These are phyloP conservation scores for Balanococcus diminutus DNA, from an alignment of 2,888 invertebrate genomes.

Conservation along the genomic window DNA sequence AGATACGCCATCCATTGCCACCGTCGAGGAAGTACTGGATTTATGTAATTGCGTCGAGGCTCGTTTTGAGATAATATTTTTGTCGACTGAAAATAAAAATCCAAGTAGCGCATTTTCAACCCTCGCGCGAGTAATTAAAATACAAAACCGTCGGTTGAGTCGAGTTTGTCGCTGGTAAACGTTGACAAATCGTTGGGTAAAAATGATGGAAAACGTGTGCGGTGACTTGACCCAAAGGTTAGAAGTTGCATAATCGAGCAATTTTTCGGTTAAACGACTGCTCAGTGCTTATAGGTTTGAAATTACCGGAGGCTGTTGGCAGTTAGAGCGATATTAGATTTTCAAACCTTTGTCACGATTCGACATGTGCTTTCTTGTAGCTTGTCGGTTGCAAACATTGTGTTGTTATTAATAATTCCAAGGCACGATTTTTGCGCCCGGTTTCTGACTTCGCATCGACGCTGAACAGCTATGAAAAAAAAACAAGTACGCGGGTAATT, in stretches of 20 bases:
- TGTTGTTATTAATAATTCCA: conserved; percentile 16
- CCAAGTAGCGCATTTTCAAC: not conserved
- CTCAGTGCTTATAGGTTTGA: not conserved
- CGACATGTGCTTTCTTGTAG: conserved; percentile 23
- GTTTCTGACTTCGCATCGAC: not conserved
- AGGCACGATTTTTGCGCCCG: conserved; percentile 3
- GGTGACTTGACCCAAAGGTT: not conserved
- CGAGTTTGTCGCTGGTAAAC: not conserved
- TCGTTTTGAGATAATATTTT: conserved; percentile 16
- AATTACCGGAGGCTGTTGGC: conserved; percentile 8
- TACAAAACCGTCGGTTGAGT: not conserved
- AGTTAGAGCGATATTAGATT: not conserved
- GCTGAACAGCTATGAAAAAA: not conserved
- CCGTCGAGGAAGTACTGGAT: conserved; percentile 17
- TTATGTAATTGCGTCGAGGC: conserved; percentile 10
- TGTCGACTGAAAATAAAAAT: not conserved
- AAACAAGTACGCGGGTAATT: conserved; percentile 17
- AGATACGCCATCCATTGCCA: conserved; percentile 14
- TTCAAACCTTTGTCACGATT: conserved; percentile 37
- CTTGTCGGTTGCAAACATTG: conserved; percentile 24
- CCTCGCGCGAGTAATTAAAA: not conserved
- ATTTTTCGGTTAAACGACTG: not conserved
- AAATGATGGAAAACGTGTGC: not conserved
- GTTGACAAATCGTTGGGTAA: not conserved
- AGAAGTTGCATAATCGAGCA: not conserved